These are phyloP conservation scores for Oreortyx pictus DNA, from an alignment of 2,797 vertebrate genomes.

Conservation along the genomic window DNA sequence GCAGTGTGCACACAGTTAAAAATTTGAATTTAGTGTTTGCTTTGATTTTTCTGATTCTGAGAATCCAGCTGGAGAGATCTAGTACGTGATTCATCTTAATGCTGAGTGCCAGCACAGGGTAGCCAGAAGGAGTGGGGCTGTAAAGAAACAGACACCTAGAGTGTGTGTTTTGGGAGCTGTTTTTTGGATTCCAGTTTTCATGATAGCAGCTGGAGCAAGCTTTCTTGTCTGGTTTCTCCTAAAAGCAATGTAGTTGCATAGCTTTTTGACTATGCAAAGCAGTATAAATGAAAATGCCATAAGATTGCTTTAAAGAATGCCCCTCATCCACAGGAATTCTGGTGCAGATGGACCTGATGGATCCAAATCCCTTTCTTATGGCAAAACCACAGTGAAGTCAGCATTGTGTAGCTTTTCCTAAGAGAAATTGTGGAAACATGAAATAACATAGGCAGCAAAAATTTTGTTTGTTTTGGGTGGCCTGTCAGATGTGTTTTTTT, in stretches of 20 bases:
- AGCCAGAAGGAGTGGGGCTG: not conserved
- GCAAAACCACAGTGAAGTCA: not conserved
- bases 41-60: not conserved
- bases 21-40: not conserved
- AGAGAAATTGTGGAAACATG: not conserved
- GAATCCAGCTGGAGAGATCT: not conserved
- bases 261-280: not conserved
- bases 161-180: not conserved
- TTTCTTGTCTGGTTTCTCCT: not conserved
- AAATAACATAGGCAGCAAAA: not conserved
- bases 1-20: not conserved
- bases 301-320: not conserved
- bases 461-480: not conserved
- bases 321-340: not conserved
- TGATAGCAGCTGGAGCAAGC: not conserved
- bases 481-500: not conserved
- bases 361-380: not conserved
- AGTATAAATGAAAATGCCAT: not conserved
- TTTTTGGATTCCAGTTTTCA: not conserved
- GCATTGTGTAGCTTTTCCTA: not conserved
- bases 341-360: accelerated
- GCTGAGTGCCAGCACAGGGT: not conserved
- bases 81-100: not conserved
- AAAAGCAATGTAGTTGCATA: not conserved
- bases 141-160: not conserved